Conservation (phyloP, 2,113 vertebrate species). For the Chauna torquata region DNA sequence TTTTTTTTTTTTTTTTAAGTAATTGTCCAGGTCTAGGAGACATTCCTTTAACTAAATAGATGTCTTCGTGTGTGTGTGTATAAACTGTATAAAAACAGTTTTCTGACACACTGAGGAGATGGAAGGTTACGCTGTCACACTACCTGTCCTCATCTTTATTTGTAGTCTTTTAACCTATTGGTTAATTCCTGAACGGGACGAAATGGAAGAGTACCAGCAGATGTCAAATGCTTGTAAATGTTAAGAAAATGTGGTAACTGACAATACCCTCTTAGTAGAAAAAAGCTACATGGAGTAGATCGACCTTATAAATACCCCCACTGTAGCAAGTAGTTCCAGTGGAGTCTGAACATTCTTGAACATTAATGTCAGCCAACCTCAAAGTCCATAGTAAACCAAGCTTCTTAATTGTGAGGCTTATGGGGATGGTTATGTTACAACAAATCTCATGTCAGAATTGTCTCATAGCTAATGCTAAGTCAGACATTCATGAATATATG, state of each 20-base stretch:
- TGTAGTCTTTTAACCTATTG: neutral
- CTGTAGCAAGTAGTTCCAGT: neutral
- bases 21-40: neutral
- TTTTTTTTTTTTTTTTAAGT: neutral
- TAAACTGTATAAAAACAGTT: neutral
- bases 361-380: neutral
- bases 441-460: neutral
- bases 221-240: neutral
- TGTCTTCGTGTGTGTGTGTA: rapidly evolving
- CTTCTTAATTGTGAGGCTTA: neutral
- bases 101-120: neutral
- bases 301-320: neutral
- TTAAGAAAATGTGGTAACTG: neutral
- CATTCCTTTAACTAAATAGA: neutral
- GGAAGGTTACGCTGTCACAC: neutral
- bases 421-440: neutral
- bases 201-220: neutral
- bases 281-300: neutral
- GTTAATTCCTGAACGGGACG: neutral
- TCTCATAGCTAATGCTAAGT: neutral
- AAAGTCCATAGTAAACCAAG: neutral
- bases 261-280: neutral
- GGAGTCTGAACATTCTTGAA: neutral
- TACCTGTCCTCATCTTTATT: neutral
- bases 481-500: neutral